Evolutionary conservation across 2,797 vertebrate species (phyloP), one percentile per base, ranked within the genome.

Genomic region (Sebastes steindachneri): DNA sequence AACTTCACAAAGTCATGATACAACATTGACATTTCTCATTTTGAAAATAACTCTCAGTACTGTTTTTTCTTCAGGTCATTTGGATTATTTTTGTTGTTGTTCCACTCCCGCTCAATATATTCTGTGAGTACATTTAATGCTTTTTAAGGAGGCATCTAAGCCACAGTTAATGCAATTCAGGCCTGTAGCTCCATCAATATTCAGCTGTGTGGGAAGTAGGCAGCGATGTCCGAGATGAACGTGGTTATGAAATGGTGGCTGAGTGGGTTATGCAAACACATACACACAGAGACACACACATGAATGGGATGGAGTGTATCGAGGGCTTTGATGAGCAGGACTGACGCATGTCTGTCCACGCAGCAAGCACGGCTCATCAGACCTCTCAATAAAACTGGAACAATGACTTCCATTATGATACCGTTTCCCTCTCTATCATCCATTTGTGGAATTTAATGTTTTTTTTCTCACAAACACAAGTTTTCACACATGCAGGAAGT

Each of bases 241-340:
- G 19, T 8, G n/a, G 79, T 92, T 90, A 92, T 89, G 83, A 94
- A 92, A 92, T 79, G 19, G 3, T 59, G 80, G 66, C 80, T 83
- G 89, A 93, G 91, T 84, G 78, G 85, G 84, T 93, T 89, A 92
- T 70, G 86, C 89, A 93, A 92, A 91, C 86, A 85, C 77, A 78
- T 15, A 55, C 26, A 59, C 67, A 68, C 64, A 66, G 25, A 57
- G 23, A 60, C 73, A 62, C 7, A 69, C 65, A 26, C 60, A 37
- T 4, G 7, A 19, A 26, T 14, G 12, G 67, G 73, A 75, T 67
- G 37, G 19, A 62, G 72, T 33, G 83, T 65, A 73, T 84, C 2
- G 26, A 31, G 58, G 54, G 65, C 28, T 74, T 37, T 37, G 65
- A 75, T 58, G 60, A 90, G 31, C 62, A 71, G 60, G 64, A 53